Evolutionary conservation across 92 coral and sea anemone species (phyloP), one percentile per base, ranked within the genome.

Genomic region (Porites evermanni): DNA sequence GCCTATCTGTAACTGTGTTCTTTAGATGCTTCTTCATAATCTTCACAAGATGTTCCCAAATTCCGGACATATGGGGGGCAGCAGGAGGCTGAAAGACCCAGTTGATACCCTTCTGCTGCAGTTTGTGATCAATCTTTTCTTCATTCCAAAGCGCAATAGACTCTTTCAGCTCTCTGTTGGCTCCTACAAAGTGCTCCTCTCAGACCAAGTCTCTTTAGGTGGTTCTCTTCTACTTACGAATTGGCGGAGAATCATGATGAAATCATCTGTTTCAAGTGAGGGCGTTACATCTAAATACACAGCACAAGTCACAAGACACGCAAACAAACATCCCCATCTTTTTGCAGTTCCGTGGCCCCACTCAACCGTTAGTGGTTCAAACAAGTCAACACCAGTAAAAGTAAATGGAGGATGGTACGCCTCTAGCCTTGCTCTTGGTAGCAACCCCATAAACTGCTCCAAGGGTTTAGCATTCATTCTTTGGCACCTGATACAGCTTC

Each of bases 321-420:
- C 21, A 72, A 91, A 82, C 84, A 91, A 75, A 77, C 90, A 92
- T 70, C 83, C 93, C 93, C 93, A 89, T 47, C 91, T 79, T 79
- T 92, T 92, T 1, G 92, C 86, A n/a, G 82, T 80, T 79, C 92
- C 84, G 79, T 92, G 94, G 82, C 94, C 94, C 85, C 87, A 87
- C 74, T 88, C 80, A 67, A 92, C 82, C 17, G 81, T 74, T 81
- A 88, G 73, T 56, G 95, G 90, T 23, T 91, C 94, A 78, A 82
- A 87, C 56, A 91, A 76, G 52, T 88, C 92, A 58, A 88, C 95
- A 21, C 95, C 95, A 26, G 91, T 66, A 52, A 14, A 73, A 13
- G 95, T 89, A n/a, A 93, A 93, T 50, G 32, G 32, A 29, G 32
- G 32, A 29, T 29, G 32, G 32, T 29, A 29, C 32, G 38, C 38